Percentiles rank a stretch among this genome's conserved stretches.
Conservation (phyloP, 2,797 vertebrate genomes). For the Helostoma temminkii region DNA sequence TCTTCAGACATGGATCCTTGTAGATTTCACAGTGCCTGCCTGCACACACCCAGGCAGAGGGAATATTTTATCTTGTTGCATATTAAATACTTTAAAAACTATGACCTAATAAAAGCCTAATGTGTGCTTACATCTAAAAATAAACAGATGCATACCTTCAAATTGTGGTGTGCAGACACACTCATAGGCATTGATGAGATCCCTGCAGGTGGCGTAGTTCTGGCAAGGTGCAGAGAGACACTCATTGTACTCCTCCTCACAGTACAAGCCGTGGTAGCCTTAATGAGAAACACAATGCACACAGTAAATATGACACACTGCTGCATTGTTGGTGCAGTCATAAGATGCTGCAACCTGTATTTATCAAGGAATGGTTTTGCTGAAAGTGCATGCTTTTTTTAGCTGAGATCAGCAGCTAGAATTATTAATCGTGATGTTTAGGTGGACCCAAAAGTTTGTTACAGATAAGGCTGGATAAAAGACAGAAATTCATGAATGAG, state of each 20-base stretch:
- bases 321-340: constrained; percentile 3
- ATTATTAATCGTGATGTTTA: background rate
- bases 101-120: background rate
- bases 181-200: constrained; percentile 92
- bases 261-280: constrained; percentile 98
- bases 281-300: constrained; percentile 46
- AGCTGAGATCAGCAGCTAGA: background rate
- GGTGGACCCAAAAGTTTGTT: background rate
- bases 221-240: constrained; percentile 96
- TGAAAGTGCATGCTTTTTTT: background rate
- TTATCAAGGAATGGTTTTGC: background rate
- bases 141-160: constrained; percentile 84
- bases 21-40: constrained; percentile 94
- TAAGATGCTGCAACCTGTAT: background rate
- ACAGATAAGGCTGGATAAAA: background rate
- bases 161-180: constrained; percentile 93
- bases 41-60: constrained; percentile 64
- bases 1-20: constrained; percentile 93
- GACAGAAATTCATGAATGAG: background rate
- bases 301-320: background rate
- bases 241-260: constrained; percentile 97
- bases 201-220: constrained; percentile 94
- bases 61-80: background rate
- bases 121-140: background rate
- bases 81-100: background rate